Evolutionary conservation across 2,888 invertebrate species (phyloP), one percentile per base, ranked within the genome.

Genomic region (Drosophila ustulata): DNA sequence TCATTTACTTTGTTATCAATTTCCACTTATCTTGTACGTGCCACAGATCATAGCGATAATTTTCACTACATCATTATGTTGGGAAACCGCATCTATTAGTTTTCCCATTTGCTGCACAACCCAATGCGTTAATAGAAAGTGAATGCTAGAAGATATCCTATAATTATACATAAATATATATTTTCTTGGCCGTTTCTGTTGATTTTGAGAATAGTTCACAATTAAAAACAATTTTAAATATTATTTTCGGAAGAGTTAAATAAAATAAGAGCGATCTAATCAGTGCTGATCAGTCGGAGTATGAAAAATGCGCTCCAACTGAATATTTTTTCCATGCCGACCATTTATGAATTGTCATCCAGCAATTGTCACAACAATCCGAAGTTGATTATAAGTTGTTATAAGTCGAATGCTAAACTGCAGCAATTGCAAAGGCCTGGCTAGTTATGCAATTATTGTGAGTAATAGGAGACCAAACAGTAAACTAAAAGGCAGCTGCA

Each of bases 401-500:
- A 25, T 25, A 32, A 58, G 30, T 62, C 25, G 32, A 39, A 56
- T 56, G 62, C 68, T 62, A 52, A 61, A 61, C 52, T 66, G 53
- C 61, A 74, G 58, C 66, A 74, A 61, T 65, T 51, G 75, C 53
- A 52, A 55, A 51, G 26, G 34, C 61, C 52, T 57, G 46, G 46
- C 70, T 62, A 30, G 45, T 51, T 57, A 56, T 65, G 70, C 77
- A 80, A 67, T 80, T 62, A 76, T 43, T 43, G 43, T 63, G 50
- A 67, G 32, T 71, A 57, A 70, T 71, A 77, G 82, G 66, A 56
- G 63, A 43, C 37, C 13, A 23, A 61, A 56, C 32, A 46, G 26
- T 56, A 41, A 67, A 46, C 46, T 74, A 63, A 51, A 67, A 34
- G 52, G 75, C 78, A 64, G 58, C 64, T 73, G 81, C 65, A 86